Percentiles rank a stretch among this genome's conserved stretches.
Evolutionary conservation across 2,888 invertebrate species (phyloP).

Genomic region (Ceriagrion tenellum): DNA sequence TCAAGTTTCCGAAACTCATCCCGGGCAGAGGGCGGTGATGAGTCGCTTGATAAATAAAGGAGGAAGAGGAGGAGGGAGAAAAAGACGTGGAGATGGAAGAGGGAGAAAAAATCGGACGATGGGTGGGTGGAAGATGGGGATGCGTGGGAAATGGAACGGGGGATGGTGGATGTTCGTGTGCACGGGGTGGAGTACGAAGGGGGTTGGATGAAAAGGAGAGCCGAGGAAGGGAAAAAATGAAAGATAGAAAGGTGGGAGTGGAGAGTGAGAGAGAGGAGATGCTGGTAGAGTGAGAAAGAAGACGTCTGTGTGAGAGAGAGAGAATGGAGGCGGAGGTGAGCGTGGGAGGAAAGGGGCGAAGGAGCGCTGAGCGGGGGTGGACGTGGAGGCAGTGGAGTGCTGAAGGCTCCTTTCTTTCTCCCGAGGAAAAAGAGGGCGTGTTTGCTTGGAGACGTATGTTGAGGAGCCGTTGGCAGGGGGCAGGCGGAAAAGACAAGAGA

Average conservation of each 20-base stretch:
- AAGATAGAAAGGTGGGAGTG: background rate
- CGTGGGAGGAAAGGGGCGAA: too few species aligned
- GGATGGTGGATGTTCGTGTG: background rate
- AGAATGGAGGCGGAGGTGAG: too few species aligned
- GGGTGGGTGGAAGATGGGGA: background rate
- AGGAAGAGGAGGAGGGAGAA: background rate
- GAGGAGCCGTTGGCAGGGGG: background rate
- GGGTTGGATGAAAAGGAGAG: background rate
- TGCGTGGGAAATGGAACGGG: background rate
- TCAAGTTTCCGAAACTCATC: constrained; percentile 31
- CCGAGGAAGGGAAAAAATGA: background rate
- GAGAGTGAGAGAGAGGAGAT: background rate
- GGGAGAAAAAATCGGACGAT: background rate
- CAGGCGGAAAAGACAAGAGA: background rate
- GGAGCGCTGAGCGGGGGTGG: too few species aligned
- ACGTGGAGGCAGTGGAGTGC: background rate
- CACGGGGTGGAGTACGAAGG: background rate
- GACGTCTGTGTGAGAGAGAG: background rate
- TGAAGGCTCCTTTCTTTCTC: background rate
- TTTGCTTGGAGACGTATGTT: background rate
- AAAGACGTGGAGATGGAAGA: too few species aligned
- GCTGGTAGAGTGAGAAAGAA: background rate
- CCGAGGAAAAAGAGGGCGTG: background rate
- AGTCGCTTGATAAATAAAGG: constrained; percentile 27
- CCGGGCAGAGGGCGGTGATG: background rate